Evolutionary conservation across 2,797 vertebrate genomes (phyloP), one percentile per base, ranked within the genome.

Genomic region (Anguilla marmorata): DNA sequence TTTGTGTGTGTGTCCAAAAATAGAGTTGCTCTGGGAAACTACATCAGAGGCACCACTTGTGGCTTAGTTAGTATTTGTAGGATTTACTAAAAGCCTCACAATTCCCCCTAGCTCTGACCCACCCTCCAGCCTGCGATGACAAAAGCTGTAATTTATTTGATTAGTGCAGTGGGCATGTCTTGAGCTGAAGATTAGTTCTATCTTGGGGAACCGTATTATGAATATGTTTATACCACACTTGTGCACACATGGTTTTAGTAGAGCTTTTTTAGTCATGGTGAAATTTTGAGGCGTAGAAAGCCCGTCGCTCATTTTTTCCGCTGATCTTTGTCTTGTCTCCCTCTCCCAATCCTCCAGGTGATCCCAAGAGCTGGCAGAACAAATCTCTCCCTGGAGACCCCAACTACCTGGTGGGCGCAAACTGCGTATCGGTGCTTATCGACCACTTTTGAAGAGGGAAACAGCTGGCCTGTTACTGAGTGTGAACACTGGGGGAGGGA

Each of bases 361-460:
- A 99, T 93, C 98, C 98, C 89, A 99, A 99, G 96, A 98, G 96
- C 94, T 99, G 98, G 98, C 98, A 99, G 96, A 99, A 99, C 96
- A 99, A 99, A 94, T 97, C 98, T 93, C 97, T 99, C 95, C 98
- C 98, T 0, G 98, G 98, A 89, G 98, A 99, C 95, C 98, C 98
- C 90, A 99, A 99, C 96, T 99, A 99, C 93, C 96, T 99, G 94
- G 98, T 99, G 92, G 98, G 98, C 93, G 98, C 98, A 95, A 99
- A 99, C 96, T 99, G 98, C 93, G 98, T 99, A 84, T 99, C 98
- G 87, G 98, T 99, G 94, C 96, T 99, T 94, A 99, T 99, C 92
- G 98, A 99, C 96, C 98, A 99, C 96, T 99, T 99, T 94, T 99
- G 97, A 96, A 93, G 93, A 95, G 92, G 94, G 92, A 89, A 89